Conservation (phyloP, 1,140 invertebrate species). For the Chlorops oryzae region DNA sequence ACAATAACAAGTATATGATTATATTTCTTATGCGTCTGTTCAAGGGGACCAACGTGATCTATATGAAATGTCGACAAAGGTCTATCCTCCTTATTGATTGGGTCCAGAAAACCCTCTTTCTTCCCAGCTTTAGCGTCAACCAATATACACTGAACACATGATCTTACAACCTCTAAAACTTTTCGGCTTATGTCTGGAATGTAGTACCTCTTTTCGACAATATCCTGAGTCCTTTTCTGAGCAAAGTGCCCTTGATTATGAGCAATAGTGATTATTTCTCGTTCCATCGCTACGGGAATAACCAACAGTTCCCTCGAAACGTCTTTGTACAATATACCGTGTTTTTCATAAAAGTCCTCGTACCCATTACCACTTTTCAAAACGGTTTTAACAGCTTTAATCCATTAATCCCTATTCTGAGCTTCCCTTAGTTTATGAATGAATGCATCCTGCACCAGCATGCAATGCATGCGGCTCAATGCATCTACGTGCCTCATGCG, state of each 20-base stretch:
- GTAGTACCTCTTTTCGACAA: constrained; percentile 42
- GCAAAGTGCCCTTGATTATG: constrained; percentile 25
- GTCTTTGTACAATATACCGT: background rate
- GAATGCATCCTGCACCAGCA: background rate
- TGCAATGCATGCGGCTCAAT: background rate
- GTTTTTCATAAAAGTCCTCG: background rate
- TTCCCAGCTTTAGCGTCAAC: constrained; percentile 32
- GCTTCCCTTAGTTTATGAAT: background rate
- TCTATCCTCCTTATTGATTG: too few relatives aligned
- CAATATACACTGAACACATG: constrained; percentile 38
- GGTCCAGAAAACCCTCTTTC: too few relatives aligned
- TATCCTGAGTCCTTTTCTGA: constrained; percentile 37
- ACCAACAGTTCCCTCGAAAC: constrained; percentile 12
- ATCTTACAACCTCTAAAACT: constrained; percentile 29
- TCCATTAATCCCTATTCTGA: background rate
- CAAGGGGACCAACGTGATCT: constrained; percentile 33
- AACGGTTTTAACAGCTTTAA: constrained; percentile 1
- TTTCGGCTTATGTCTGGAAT: constrained; percentile 36
- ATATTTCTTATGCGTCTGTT: too few relatives aligned
- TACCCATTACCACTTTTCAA: background rate
- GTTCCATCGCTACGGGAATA: constrained; percentile 19
- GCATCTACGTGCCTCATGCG: constrained; percentile 10
- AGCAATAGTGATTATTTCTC: constrained; percentile 14
- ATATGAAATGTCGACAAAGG: too few relatives aligned
- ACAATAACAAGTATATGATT: too few relatives aligned